Evolutionary conservation across 2,113 vertebrate species (phyloP), one percentile per base, ranked within the genome.

Genomic region (Oceanites oceanicus): DNA sequence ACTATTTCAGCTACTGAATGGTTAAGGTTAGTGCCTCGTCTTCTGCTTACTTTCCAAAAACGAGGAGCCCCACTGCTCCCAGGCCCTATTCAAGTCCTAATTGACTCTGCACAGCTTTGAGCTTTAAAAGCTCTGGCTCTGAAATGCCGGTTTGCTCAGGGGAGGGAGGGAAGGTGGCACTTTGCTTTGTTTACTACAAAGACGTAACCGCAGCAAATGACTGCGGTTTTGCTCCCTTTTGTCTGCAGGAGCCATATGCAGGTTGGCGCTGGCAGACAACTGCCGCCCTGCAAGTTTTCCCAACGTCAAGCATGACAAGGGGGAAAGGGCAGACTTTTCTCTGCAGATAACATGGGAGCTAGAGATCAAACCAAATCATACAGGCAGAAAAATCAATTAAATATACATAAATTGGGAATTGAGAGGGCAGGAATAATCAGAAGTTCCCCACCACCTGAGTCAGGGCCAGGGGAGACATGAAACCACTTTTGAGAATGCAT

Each of bases 141-240:
- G 94, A 95, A 97, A 88, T 1, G 73, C 83, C 1, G 30, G 34
- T 76, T 92, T 88, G 92, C 96, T 96, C 96, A 90, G 75, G 91
- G 94, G 94, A 96, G 94, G 92, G 94, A 95, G 82, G 77, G 89
- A 96, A 97, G 95, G 96, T 96, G 94, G 87, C 91, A 96, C 94
- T 95, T 94, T 2, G 67, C 95, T 96, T 96, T 97, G 95, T 97
- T 97, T 97, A 97, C 95, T 96, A 97, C 97, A 97, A 97, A 97
- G 96, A 91, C 66, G 61, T 88, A 86, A 95, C 40, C 44, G 7
- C 86, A 90, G 94, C 94, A 96, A 96, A 97, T 58, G 68, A 94
- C 94, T 95, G 94, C 71, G 11, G 91, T 83, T 96, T 73, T 86
- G 87, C 91, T 96, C 95, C 92, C 96, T 96, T 97, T 97, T 97